Percentiles rank a stretch among this genome's conserved stretches.
Conservation (phyloP, 1,140 invertebrate genomes). For the Cotesia glomerata region DNA sequence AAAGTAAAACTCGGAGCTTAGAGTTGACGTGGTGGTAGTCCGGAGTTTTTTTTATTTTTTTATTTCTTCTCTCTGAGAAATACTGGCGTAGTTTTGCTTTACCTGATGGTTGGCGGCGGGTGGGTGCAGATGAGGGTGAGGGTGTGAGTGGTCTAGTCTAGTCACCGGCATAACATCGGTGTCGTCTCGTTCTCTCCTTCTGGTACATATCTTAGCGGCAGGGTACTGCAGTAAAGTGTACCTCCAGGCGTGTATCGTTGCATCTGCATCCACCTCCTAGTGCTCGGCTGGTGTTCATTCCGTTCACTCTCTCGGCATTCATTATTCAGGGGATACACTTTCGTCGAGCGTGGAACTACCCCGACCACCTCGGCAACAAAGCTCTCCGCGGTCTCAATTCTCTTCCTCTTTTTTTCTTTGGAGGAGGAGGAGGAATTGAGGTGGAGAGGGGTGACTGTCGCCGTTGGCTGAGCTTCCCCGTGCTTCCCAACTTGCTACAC, state of each 20-base stretch:
- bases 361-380: background rate
- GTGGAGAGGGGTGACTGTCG: no score
- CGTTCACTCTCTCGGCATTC: background rate
- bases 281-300: background rate
- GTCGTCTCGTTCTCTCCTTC: background rate
- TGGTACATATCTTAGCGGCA: background rate
- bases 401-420: background rate
- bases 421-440: no score
- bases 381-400: no score
- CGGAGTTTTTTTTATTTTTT: no score
- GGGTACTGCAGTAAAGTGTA: constrained; percentile 24
- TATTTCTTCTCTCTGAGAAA: no score
- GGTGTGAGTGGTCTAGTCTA: background rate
- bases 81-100: no score
- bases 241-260: constrained; percentile 5
- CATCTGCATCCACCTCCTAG: constrained; percentile 12
- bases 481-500: background rate
- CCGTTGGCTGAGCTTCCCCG: background rate
- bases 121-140: background rate
- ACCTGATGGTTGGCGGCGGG: no score
- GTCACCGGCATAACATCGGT: background rate
- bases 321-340: constrained; percentile 14
- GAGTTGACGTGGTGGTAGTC: no score
- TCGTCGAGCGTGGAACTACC: background rate
- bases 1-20: no score